Conservation (phyloP, 2,888 invertebrate species). For the Drosophila fulvimacula region DNA sequence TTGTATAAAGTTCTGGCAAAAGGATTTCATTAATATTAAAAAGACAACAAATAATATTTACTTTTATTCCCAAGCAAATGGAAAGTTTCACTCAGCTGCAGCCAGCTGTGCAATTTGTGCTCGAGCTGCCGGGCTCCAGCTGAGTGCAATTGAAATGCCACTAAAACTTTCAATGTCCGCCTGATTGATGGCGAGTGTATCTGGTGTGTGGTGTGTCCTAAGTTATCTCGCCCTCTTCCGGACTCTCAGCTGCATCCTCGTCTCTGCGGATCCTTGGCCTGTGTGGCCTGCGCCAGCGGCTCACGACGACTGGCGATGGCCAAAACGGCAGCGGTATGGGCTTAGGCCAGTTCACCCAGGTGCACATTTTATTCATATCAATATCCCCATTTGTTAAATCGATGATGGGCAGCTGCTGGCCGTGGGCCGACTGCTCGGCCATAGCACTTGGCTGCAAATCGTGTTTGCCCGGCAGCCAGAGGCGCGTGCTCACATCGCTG, state of each 20-base stretch:
- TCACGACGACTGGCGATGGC: no score
- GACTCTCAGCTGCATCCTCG: neutral
- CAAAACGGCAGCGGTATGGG: neutral
- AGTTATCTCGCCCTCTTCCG: slow-evolving; percentile 59
- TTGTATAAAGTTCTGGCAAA: slow-evolving; percentile 51
- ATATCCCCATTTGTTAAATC: slow-evolving; percentile 28
- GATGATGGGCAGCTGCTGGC: slow-evolving; percentile 14
- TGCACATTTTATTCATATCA: neutral
- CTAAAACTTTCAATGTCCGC: slow-evolving; percentile 5
- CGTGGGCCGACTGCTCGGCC: neutral
- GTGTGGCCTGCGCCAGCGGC: neutral
- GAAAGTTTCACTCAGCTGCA: slow-evolving; percentile 30
- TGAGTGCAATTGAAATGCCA: slow-evolving; percentile 54
- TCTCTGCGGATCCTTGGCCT: neutral
- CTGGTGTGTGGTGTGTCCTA: slow-evolving; percentile 13
- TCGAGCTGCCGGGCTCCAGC: slow-evolving; percentile 48
- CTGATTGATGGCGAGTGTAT: slow-evolving; percentile 8
- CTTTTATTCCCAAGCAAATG: slow-evolving; percentile 62
- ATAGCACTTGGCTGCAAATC: neutral
- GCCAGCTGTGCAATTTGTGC: slow-evolving; percentile 78
- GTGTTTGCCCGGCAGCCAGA: slow-evolving; percentile 49
- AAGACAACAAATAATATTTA: slow-evolving; percentile 13
- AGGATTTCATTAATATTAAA: slow-evolving; percentile 71
- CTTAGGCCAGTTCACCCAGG: neutral
- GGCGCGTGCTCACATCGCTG: slow-evolving; percentile 33